Conservation (phyloP, 2,113 vertebrate species). For the Neolamprologus kungweensis region DNA sequence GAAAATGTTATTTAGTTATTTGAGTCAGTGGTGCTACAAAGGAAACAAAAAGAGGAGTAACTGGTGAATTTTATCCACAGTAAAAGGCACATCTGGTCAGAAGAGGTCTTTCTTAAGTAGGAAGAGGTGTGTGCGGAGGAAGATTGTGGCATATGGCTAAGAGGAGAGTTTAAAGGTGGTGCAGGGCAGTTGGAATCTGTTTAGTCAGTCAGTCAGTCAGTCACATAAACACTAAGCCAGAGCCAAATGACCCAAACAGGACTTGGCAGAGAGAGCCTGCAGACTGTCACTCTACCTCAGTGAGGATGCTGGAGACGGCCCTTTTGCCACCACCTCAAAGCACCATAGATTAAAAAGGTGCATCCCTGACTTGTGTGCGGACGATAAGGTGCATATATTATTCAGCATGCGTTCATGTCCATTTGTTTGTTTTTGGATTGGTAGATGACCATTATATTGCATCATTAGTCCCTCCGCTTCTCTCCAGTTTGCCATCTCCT, state of each 20-base stretch:
- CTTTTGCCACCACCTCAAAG: background rate
- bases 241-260: slow-evolving; percentile 35
- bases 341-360: background rate
- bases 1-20: background rate
- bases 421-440: slow-evolving; percentile 32
- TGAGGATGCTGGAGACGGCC: background rate
- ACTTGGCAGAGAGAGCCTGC: slow-evolving; percentile 24
- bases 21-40: background rate
- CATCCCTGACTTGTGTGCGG: background rate
- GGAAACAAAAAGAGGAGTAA: background rate
- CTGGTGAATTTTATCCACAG: background rate
- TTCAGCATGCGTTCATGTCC: background rate
- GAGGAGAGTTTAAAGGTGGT: slow-evolving; percentile 3
- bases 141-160: background rate
- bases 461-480: slow-evolving; percentile 22
- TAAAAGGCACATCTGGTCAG: background rate
- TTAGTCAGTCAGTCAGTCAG: background rate
- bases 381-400: background rate
- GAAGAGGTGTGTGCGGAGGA: background rate
- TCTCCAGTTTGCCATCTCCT: slow-evolving; percentile 28
- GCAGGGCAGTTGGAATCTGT: slow-evolving; percentile 6
- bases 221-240: background rate
- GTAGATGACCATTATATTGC: slow-evolving; percentile 33
- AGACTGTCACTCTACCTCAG: background rate
- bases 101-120: background rate